Base-by-base conservation (phyloP, 2,888 invertebrate species). In the Limnephilus lunatus region DNA sequence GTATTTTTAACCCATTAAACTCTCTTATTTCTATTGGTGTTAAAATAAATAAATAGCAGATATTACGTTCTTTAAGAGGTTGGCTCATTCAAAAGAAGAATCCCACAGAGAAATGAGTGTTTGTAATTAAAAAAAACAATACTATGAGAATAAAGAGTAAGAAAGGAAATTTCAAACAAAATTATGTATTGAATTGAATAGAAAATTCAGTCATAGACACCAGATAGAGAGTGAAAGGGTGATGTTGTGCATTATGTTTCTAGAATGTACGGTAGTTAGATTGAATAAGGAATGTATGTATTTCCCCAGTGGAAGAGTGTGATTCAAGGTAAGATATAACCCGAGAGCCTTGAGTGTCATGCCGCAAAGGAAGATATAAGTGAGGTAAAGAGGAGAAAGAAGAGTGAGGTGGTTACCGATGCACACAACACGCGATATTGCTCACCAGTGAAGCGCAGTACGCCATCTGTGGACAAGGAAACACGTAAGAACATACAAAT, bases 351-450 rank as follows among this genome's bases (percentile, higher is more conserved):
- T 92, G 85, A 93, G 88, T 91, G 68, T 93, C 93, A 93, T 93
- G 93, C 93, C 92, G 93, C 93, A 93, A 93, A 93, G 92, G 91
- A 94, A 94, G 85, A 93, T 90, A 92, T 93, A 93, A 93, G 90
- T 89, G 92, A 89, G 91, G 80, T 91, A 83, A 83, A 48, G 85
- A 82, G 81, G 81, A 68, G 95, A 97, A 96, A 96, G 96, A 96
- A 97, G 97, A 97, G 97, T 97, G 97, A 97, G 97, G 97, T 97
- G 97, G 97, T 97, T 98, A 98, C 98, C 98, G 98, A 98, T 98
- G 98, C 98, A 98, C 98, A 98, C 98, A 98, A 98, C 98, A 98
- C 98, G 98, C 98, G 97, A 97, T 97, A 98, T 98, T 98, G 98
- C 98, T 98, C 98, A 98, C 98, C 98, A 98, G 97, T 97, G 98